These are phyloP conservation scores for Dinothrombium tinctorium DNA, from an alignment of 1,140 invertebrate species.

Conservation along the genomic window DNA sequence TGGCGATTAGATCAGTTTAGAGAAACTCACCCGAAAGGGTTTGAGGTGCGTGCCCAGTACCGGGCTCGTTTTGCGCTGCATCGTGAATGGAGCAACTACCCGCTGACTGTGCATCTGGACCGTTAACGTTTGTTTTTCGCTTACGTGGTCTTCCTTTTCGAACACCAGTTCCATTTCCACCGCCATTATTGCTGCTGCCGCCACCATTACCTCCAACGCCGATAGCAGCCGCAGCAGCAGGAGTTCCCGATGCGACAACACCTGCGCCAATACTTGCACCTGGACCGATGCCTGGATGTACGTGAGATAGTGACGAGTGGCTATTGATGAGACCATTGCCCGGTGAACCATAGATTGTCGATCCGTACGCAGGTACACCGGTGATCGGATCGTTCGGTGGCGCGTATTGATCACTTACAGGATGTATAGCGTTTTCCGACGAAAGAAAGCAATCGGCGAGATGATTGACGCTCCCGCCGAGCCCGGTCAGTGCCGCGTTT, in stretches of 20 bases:
- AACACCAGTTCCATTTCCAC: conserved; percentile 3
- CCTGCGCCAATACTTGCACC: no score
- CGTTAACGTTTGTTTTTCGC: conserved; percentile 13
- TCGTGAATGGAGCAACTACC: background rate
- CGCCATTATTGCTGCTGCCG: background rate
- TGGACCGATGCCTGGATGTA: no score
- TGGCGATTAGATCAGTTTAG: no score
- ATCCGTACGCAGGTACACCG: background rate
- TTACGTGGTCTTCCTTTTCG: conserved; percentile 15
- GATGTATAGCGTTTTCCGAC: no score
- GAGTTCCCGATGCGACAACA: no score
- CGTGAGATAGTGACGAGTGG: no score
- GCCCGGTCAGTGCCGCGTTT: background rate
- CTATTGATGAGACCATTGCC: no score
- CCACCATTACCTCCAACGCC: background rate
- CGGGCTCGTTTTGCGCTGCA: no score
- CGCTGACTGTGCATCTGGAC: conserved; percentile 8
- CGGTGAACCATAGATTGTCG: background rate
- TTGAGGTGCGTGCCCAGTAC: no score
- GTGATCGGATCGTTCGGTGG: background rate
- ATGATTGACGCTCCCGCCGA: background rate
- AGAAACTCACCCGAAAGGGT: no score
- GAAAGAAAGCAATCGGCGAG: background rate
- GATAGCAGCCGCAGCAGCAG: no score
- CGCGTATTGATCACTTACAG: background rate